Evolutionary conservation across 2,888 invertebrate genomes (phyloP), one percentile per base, ranked within the genome.

Genomic region (Leucophenga maculata): DNA sequence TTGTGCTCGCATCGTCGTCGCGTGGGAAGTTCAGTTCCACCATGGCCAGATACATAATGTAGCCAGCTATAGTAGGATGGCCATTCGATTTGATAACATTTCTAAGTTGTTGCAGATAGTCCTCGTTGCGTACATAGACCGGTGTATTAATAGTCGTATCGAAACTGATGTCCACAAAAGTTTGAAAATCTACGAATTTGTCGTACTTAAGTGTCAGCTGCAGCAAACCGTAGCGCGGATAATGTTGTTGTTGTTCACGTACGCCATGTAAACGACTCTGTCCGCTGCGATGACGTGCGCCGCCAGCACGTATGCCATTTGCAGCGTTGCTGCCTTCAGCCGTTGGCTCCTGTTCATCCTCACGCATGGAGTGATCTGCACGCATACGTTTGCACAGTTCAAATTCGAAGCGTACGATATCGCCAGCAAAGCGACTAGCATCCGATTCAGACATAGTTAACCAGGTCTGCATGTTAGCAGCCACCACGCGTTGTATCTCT

Each of bases 391-490:
- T 79, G 71, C 86, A 86, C 13, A 86, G 76, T 22, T 85, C 82
- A 39, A 82, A 84, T 67, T 87, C 88, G 18, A 87, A 87, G 39
- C 83, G 77, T 0, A 87, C 72, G 2, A 87, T 78, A 32, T 85
- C 83, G 3, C 79, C 80, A 6, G 84, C 86, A 14, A 84, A 74
- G 1, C 78, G 80, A 0, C 71, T 70, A 0, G 86, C 82, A 20
- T 85, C 84, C 0, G 72, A 74, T 8, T 74, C 76, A 3, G 75
- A 75, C 44, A 86, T 52, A 1, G 71, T 72, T 11, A 88, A 78
- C 88, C 88, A 88, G 6, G 72, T 71, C 4, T 74, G 72, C 70
- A 87, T 74, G 59, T 88, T 86, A 0, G 78, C 72, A 1, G 82
- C 77, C 26, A 86, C 79, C 26, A 84, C 78, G 11, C 74, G 73